A percentile compares a stretch with the other conserved stretches of the same genome.
Conservation (phyloP, 2,888 invertebrate genomes). For the Tridacna gigas region DNA sequence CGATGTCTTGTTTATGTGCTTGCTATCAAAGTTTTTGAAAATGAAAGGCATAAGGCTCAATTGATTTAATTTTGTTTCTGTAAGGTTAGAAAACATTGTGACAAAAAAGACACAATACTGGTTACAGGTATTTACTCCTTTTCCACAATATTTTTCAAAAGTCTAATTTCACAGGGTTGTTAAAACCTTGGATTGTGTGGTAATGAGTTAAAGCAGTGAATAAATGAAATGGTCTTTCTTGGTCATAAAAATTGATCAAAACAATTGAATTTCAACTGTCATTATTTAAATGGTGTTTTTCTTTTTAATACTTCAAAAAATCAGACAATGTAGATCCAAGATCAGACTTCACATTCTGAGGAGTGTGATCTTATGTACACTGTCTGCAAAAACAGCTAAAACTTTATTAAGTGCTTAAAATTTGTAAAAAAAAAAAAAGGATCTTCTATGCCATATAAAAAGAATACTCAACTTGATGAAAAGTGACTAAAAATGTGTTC, state of each 20-base stretch:
- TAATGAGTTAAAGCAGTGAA: background rate
- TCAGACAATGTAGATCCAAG: background rate
- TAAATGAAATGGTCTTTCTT: too few species aligned
- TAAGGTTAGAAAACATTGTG: too few species aligned
- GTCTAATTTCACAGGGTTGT: background rate
- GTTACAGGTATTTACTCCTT: background rate
- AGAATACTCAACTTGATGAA: slow-evolving; percentile 2
- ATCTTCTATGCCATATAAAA: background rate
- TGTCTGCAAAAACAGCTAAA: background rate
- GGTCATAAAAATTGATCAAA: background rate
- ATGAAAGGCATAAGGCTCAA: too few species aligned
- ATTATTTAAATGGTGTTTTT: background rate
- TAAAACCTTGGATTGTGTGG: background rate
- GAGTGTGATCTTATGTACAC: background rate
- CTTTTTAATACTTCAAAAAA: background rate
- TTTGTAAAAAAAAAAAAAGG: background rate
- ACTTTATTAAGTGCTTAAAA: background rate
- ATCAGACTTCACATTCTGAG: background rate
- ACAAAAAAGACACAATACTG: background rate
- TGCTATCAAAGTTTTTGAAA: too few species aligned
- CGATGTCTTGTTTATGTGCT: too few species aligned
- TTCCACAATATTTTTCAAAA: background rate
- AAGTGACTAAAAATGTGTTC: background rate
- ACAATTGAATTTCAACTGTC: background rate
- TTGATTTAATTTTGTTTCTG: too few species aligned